Evolutionary conservation across 2,113 vertebrate species (phyloP), one percentile per base, ranked within the genome.

Genomic region (Ictalurus furcatus): DNA sequence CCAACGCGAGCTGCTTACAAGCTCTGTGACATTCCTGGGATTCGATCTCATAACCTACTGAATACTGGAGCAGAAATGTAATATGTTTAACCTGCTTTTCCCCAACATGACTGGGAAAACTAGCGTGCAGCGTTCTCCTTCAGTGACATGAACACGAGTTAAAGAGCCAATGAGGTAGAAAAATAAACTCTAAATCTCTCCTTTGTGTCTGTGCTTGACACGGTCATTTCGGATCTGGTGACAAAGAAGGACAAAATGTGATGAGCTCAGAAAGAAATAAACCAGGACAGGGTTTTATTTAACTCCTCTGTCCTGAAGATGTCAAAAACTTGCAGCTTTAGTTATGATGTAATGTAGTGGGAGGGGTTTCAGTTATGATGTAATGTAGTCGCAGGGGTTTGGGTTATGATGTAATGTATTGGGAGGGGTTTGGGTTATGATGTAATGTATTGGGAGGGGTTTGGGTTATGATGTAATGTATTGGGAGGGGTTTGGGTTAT

Each of bases 101-200:
- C 25, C 9, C 14, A 28, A 30, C 48, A n/a, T 19, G 28, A 80
- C 78, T 54, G 19, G 25, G 52, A 52, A 80, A 3, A 25, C 44
- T 6, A 16, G 76, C 6, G 21, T 21, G 6, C 71, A 34, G 17
- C 23, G 4, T 30, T 85, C 4, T 44, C 28, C 28, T 11, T 63
- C 21, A 63, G 59, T 63, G 6, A 44, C 44, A n/a, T 17, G 16
- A 48, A 21, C 63, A 69, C 7, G 4, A 3, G 13, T 69, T 25
- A 85, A 17, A 28, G 14, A 52, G 28, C 59, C 69, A 63, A 52
- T 85, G 63, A 52, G 52, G 28, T 52, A 52, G 37, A 69, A 85
- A 85, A 44, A 69, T 44, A 30, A 85, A 52, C 83, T 69, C 6
- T 48, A 69, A 85, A 85, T 48, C 83, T 69, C 40, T n/a, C 40